Percentiles rank a stretch among this genome's conserved stretches.
phyloP scores from a whole-genome alignment of 2,888 invertebrate genomes.

The Drosophila flavopinicola region DNA sequence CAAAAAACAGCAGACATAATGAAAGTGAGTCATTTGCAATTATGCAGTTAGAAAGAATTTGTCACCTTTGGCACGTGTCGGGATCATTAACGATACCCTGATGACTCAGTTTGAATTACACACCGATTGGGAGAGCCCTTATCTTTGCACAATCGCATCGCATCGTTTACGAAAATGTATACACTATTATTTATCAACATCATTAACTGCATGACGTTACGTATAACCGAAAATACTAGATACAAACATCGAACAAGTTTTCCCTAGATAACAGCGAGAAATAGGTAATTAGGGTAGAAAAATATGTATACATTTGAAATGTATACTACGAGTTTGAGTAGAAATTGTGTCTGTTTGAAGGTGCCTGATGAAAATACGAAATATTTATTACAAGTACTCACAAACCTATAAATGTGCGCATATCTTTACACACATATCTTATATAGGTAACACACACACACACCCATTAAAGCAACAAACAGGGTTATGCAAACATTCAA shows the following conservation, averaged over 20 bases:
- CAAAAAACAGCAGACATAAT: background rate
- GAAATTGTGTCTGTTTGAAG: background rate
- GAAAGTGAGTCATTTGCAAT: conserved; percentile 28
- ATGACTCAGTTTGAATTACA: conserved; percentile 3
- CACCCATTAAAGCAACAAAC: too few relatives aligned
- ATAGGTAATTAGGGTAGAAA: background rate
- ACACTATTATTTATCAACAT: background rate
- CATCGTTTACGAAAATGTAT: background rate
- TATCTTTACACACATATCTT: conserved; percentile 36
- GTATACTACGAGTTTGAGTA: background rate
- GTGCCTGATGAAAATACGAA: conserved; percentile 6
- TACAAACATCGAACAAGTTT: background rate
- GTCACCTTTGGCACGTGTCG: background rate
- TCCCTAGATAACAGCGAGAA: conserved; percentile 1
- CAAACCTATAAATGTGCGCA: background rate
- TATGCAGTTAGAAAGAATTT: conserved; percentile 6
- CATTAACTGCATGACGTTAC: background rate
- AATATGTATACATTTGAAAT: background rate
- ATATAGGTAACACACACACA: conserved; percentile 25
- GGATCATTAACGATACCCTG: background rate
- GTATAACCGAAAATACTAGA: background rate
- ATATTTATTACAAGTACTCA: conserved; percentile 2
- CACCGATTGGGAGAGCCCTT: background rate
- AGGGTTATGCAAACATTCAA: conserved; percentile 35
- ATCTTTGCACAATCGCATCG: background rate